Percentiles rank a stretch among this genome's conserved stretches.
Evolutionary conservation across 2,888 invertebrate species (phyloP).

Genomic region (Ellobium chinense): DNA sequence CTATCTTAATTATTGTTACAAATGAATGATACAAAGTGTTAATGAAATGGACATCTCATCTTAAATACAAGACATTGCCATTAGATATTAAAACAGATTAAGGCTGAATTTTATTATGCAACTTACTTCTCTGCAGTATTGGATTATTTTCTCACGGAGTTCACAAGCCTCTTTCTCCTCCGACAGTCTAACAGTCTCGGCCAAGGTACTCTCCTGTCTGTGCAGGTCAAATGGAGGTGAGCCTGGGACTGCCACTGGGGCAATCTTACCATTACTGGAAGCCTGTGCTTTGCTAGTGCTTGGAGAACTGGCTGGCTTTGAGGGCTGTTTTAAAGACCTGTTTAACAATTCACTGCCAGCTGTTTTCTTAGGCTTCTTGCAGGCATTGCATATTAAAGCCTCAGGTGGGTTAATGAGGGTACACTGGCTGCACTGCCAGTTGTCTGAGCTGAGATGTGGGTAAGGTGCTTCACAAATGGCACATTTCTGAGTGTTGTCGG

Average conservation of each 20-base stretch:
- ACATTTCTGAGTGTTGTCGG: conserved; percentile 36
- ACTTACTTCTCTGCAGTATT: conserved; percentile 89
- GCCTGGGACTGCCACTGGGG: background rate
- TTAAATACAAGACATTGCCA: too few relatives aligned
- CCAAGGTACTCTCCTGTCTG: conserved; percentile 85
- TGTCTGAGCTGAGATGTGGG: background rate
- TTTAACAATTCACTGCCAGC: background rate
- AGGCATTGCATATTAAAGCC: conserved; percentile 86
- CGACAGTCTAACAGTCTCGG: conserved; percentile 87
- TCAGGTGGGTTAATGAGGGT: conserved; percentile 85
- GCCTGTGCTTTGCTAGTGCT: background rate
- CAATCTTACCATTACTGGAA: background rate
- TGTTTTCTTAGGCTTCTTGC: conserved; percentile 83
- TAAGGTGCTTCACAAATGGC: conserved; percentile 47
- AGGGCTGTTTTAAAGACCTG: background rate
- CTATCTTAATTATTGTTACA: too few relatives aligned
- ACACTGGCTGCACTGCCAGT: conserved; percentile 67
- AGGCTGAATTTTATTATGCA: too few relatives aligned
- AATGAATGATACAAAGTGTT: too few relatives aligned
- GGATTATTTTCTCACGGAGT: conserved; percentile 94
- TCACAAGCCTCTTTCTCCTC: conserved; percentile 93
- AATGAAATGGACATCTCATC: too few relatives aligned
- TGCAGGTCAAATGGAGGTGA: conserved; percentile 47
- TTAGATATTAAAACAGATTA: too few relatives aligned
- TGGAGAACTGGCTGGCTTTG: background rate